Evolutionary conservation across 2,113 vertebrate genomes (phyloP).

Genomic region (Myotis davidii): DNA sequence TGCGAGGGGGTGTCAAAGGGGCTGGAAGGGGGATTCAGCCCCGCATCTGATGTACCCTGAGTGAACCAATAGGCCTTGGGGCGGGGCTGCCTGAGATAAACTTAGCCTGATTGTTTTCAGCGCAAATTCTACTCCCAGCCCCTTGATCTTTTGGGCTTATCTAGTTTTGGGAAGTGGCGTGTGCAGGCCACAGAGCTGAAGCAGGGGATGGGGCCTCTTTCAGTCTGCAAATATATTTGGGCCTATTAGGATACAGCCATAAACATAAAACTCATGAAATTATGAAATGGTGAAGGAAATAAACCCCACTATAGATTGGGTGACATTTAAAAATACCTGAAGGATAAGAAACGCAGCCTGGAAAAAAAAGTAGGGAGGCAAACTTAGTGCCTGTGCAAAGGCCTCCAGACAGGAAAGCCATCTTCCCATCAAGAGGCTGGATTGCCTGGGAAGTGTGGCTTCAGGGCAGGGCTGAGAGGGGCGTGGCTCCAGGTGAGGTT

Average conservation of each 20-base stretch:
- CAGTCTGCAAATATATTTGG: background rate
- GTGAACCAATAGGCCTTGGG: background rate
- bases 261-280: background rate
- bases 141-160: background rate
- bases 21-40: background rate
- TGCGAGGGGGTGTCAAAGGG: accelerated
- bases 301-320: background rate
- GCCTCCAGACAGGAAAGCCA: background rate
- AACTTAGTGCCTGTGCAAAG: background rate
- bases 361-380: background rate
- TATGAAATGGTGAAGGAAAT: background rate
- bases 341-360: background rate
- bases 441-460: background rate
- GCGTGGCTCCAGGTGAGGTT: background rate
- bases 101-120: background rate
- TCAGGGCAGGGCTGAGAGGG: background rate
- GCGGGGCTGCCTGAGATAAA: accelerated
- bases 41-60: background rate
- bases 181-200: background rate
- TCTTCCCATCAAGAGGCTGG: background rate
- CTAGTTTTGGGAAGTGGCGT: background rate
- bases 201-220: background rate
- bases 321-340: background rate
- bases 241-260: background rate
- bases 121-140: background rate